Conservation (phyloP, 1,140 invertebrate species). For the Medauroidea extradentata region DNA sequence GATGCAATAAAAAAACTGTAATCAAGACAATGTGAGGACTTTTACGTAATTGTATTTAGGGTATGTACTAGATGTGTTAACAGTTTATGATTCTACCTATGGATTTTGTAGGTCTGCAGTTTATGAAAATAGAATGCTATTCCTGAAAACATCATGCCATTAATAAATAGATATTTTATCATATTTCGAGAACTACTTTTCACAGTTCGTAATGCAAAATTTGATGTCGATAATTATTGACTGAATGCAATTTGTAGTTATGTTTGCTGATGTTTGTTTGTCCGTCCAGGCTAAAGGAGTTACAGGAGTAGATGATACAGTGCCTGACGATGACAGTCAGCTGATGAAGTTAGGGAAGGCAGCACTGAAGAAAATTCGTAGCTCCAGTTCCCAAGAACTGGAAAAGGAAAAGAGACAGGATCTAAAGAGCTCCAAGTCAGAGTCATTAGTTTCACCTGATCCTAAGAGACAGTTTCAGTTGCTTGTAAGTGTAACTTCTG, state of each 20-base stretch:
- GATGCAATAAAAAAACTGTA: too few relatives aligned
- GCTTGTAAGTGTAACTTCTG: slow-evolving; percentile 8
- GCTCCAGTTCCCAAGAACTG: not conserved
- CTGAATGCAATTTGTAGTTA: not conserved
- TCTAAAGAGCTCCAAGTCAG: not conserved
- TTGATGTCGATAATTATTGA: too few relatives aligned
- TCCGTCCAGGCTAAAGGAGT: not conserved
- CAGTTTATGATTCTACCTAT: too few relatives aligned
- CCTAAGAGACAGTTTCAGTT: not conserved
- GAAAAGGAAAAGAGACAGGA: not conserved
- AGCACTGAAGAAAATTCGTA: slow-evolving; percentile 27
- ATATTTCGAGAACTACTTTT: too few relatives aligned
- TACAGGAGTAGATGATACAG: not conserved
- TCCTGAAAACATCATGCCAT: too few relatives aligned
- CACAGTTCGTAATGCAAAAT: too few relatives aligned
- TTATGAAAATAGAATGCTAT: too few relatives aligned
- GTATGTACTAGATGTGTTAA: too few relatives aligned
- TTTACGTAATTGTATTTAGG: too few relatives aligned
- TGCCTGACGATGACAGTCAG: slow-evolving; percentile 30
- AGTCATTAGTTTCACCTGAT: slow-evolving; percentile 1
- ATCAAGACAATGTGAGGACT: too few relatives aligned
- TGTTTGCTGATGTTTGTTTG: not conserved
- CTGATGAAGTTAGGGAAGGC: slow-evolving; percentile 39
- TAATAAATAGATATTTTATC: too few relatives aligned
- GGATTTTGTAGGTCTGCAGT: too few relatives aligned